Conservation (phyloP, 2,888 invertebrate species). For the Macaria liturata region DNA sequence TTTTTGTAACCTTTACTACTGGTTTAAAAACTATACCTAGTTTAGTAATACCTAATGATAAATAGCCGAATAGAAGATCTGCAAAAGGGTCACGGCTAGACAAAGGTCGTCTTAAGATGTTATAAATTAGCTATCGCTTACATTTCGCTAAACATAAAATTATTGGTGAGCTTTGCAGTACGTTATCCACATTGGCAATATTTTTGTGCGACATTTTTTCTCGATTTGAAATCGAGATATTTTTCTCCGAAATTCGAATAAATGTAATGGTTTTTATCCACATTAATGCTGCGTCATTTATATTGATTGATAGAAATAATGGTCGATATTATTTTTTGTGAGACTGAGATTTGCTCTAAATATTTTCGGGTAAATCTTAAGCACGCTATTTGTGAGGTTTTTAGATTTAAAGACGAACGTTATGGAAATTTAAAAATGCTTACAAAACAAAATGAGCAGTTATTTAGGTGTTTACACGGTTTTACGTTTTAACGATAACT, state of each 20-base stretch:
- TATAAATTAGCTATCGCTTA: constrained; percentile 41
- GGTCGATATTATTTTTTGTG: constrained; percentile 1
- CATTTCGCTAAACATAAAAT: constrained; percentile 35
- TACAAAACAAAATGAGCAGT: too few relatives aligned
- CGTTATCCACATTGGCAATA: constrained; percentile 1
- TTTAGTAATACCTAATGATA: constrained; percentile 53
- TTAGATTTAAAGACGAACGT: too few relatives aligned
- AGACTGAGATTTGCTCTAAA: too few relatives aligned
- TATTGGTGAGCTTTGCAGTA: constrained; percentile 23
- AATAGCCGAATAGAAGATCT: constrained; percentile 44
- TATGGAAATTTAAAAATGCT: too few relatives aligned
- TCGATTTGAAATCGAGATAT: constrained; percentile 4
- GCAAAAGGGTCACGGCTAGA: constrained; percentile 43
- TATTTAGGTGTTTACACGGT: too few relatives aligned
- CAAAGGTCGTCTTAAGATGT: constrained; percentile 44
- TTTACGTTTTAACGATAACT: too few relatives aligned
- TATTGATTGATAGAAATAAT: not conserved
- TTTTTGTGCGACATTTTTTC: too few relatives aligned
- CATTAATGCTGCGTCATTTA: constrained; percentile 1
- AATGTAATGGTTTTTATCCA: not conserved
- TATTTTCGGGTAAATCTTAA: too few relatives aligned
- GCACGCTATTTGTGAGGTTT: too few relatives aligned
- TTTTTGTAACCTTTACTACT: not conserved
- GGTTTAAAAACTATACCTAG: not conserved
- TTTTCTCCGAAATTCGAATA: not conserved